These are phyloP conservation scores for Drymonia ruficornis DNA, from an alignment of 2,888 invertebrate genomes.

Conservation along the genomic window DNA sequence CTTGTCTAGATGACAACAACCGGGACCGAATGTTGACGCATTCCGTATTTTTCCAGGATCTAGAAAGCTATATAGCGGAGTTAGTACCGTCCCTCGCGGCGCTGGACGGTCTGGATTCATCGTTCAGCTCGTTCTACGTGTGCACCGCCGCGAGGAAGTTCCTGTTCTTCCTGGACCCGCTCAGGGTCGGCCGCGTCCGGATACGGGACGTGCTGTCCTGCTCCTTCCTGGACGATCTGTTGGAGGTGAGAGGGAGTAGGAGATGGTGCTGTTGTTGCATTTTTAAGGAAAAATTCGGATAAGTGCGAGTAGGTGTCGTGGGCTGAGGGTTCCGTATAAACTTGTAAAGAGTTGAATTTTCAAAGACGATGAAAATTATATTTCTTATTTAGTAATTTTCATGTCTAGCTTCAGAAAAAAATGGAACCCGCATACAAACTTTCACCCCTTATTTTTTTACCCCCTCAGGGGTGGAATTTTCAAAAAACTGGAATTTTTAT, in stretches of 20 bases:
- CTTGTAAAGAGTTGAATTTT: no score
- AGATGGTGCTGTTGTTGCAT: background rate
- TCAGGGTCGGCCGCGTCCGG: conserved; percentile 93
- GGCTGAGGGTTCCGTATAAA: no score
- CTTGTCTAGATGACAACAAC: no score
- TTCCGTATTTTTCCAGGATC: conserved; percentile 84
- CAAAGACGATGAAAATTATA: no score
- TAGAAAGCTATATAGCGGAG: conserved; percentile 97
- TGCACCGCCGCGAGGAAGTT: conserved; percentile 98
- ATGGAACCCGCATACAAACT: no score
- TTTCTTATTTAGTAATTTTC: no score
- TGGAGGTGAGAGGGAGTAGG: conserved; percentile 86
- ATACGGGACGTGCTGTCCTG: conserved; percentile 96
- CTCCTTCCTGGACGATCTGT: conserved; percentile 95
- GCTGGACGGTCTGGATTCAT: conserved; percentile 94
- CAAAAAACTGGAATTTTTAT: no score
- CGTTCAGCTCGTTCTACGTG: conserved; percentile 97
- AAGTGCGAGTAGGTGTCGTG: no score
- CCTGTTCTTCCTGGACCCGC: conserved; percentile 96
- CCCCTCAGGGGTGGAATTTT: no score
- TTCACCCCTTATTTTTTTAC: no score
- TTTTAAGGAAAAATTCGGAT: background rate
- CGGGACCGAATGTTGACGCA: no score
- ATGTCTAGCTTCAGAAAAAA: no score
- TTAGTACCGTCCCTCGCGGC: conserved; percentile 96